A percentile compares a stretch with the other conserved stretches of the same genome.
These are phyloP conservation scores for Sinohyriopsis cumingii DNA, from an alignment of 2,888 invertebrate genomes.

Conservation along the genomic window DNA sequence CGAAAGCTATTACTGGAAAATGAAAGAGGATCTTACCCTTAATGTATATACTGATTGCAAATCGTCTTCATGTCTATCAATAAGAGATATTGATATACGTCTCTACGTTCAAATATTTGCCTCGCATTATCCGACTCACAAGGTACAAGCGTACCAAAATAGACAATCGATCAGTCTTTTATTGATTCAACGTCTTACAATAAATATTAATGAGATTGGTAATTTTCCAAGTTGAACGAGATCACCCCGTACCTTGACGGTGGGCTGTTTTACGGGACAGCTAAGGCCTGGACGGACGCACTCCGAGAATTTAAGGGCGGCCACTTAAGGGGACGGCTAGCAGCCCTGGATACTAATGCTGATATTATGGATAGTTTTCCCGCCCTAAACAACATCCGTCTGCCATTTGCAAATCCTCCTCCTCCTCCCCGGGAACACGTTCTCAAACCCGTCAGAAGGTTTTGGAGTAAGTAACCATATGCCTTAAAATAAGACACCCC, in stretches of 20 bases:
- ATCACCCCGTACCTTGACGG: constrained; percentile 99
- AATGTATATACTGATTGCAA: no score
- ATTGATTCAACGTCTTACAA: no score
- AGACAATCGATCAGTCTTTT: no score
- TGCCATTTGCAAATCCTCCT: constrained; percentile 62
- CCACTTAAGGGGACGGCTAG: constrained; percentile 78
- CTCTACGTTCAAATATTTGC: no score
- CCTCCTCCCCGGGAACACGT: constrained; percentile 53
- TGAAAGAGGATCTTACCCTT: no score
- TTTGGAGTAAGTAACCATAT: constrained; percentile 45
- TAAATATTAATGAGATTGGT: not conserved
- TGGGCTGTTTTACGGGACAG: constrained; percentile 97
- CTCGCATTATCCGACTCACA: no score
- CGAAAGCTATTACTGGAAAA: no score
- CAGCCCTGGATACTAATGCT: constrained; percentile 66
- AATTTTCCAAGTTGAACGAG: constrained; percentile 80
- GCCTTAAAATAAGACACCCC: no score
- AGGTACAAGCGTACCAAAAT: no score
- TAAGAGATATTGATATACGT: no score
- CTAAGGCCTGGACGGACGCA: constrained; percentile 97
- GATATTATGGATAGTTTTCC: constrained; percentile 46
- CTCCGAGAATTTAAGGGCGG: constrained; percentile 83
- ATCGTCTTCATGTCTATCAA: no score
- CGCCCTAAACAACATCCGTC: constrained; percentile 46
- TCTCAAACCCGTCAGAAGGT: constrained; percentile 53